These are phyloP conservation scores for Sebastes schlegelii DNA, from an alignment of 2,113 vertebrate species.

Conservation along the genomic window DNA sequence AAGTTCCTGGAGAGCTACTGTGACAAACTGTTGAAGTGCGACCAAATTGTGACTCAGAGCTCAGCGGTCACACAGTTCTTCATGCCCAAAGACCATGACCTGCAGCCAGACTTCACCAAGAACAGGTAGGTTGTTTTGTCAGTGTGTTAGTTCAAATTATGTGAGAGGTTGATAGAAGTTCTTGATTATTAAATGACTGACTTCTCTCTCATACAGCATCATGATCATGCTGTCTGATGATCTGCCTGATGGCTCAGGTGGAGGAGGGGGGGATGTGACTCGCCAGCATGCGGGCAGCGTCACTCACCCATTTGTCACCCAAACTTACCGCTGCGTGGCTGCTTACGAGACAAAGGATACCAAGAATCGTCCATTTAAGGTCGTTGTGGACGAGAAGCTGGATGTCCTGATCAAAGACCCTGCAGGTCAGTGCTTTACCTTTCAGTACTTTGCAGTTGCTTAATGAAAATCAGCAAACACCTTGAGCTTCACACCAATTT, in stretches of 20 bases:
- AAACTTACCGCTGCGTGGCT: conserved; percentile 87
- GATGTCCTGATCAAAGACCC: too few relatives aligned
- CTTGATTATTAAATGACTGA: too few relatives aligned
- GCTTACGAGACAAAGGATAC: conserved; percentile 89
- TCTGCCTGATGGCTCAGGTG: too few relatives aligned
- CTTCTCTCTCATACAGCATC: too few relatives aligned
- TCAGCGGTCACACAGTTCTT: conserved; percentile 87
- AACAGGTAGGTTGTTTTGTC: too few relatives aligned
- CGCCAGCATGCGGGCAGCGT: conserved; percentile 46
- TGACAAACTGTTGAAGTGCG: too few relatives aligned
- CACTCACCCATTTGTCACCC: conserved; percentile 82
- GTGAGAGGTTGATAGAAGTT: too few relatives aligned
- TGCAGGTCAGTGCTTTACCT: conserved; percentile 71
- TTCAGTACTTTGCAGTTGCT: neutral
- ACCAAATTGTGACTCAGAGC: too few relatives aligned
- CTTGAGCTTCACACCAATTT: rapidly evolving
- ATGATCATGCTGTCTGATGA: conserved; percentile 92
- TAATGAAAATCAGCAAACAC: neutral
- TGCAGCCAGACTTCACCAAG: too few relatives aligned
- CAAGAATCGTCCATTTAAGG: conserved; percentile 85
- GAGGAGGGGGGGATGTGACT: neutral
- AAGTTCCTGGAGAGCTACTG: too few relatives aligned
- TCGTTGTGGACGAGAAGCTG: conserved; percentile 54
- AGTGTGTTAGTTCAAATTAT: too few relatives aligned
- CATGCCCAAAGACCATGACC: too few relatives aligned